Evolutionary conservation across 2,797 vertebrate genomes (phyloP).

Genomic region (Enteromius thamalakanensis): DNA sequence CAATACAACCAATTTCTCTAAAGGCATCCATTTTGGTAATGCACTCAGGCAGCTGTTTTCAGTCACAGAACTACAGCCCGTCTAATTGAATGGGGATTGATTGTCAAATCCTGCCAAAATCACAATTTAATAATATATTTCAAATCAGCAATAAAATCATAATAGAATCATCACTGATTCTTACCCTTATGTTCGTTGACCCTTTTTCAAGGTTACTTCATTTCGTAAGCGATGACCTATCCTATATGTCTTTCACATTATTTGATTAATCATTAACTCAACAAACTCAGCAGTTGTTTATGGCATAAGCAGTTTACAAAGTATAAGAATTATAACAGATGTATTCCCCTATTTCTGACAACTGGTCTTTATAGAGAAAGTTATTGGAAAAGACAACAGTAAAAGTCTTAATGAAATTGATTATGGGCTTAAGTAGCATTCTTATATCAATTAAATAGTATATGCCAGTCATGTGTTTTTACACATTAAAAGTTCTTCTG

Average conservation of each 20-base stretch:
- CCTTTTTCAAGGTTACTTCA: background rate
- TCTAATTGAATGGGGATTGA: background rate
- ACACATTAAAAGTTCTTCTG: background rate
- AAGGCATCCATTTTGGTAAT: background rate
- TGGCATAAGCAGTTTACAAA: background rate
- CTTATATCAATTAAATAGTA: background rate
- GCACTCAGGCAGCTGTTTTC: background rate
- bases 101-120: background rate
- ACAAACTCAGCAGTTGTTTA: background rate
- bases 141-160: background rate
- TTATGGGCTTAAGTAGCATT: background rate
- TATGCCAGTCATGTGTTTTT: background rate
- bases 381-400: background rate
- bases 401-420: background rate
- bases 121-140: background rate
- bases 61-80: background rate
- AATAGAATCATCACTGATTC: background rate
- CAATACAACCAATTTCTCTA: background rate
- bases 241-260: background rate
- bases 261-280: background rate
- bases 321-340: background rate
- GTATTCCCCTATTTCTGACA: background rate
- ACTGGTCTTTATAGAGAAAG: background rate
- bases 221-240: background rate
- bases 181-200: background rate